A percentile compares a stretch with the other conserved stretches of the same genome.
These are phyloP conservation scores for Pherbina coryleti DNA, from an alignment of 2,888 invertebrate species.

Conservation along the genomic window DNA sequence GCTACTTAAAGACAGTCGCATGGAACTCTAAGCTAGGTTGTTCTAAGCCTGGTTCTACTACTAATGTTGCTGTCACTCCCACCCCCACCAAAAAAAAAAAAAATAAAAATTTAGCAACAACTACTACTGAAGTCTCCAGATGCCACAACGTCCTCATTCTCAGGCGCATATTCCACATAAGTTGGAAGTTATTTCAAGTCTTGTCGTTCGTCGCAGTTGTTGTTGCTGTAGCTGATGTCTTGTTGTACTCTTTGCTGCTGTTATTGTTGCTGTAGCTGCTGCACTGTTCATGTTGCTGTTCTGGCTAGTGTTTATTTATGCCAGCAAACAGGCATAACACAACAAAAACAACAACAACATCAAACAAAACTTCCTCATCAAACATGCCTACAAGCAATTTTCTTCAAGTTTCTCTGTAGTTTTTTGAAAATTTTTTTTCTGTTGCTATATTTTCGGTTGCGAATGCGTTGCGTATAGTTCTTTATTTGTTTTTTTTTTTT, in stretches of 20 bases:
- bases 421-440: constrained; percentile 2
- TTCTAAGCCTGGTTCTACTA: not conserved
- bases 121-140: not conserved
- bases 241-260: constrained; percentile 13
- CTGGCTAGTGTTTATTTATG: constrained; percentile 42
- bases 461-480: constrained; percentile 51
- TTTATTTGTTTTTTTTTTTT: constrained; percentile 38
- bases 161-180: constrained; percentile 6
- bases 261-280: constrained; percentile 33
- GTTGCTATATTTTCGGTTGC: constrained; percentile 36
- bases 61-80: not conserved
- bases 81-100: not conserved
- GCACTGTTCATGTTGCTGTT: constrained; percentile 35
- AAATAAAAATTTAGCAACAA: not conserved
- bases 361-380: constrained; percentile 21
- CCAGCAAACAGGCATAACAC: constrained; percentile 32
- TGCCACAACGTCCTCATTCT: constrained; percentile 10
- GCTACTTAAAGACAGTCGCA: not conserved
- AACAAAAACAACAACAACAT: constrained; percentile 37
- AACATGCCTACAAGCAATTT: constrained; percentile 39
- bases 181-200: constrained; percentile 27
- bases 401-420: constrained; percentile 11
- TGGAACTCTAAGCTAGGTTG: not conserved
- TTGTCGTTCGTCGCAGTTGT: constrained; percentile 27
- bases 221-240: constrained; percentile 12